Conservation (phyloP, 2,113 vertebrate genomes). For the Thunnus thynnus region DNA sequence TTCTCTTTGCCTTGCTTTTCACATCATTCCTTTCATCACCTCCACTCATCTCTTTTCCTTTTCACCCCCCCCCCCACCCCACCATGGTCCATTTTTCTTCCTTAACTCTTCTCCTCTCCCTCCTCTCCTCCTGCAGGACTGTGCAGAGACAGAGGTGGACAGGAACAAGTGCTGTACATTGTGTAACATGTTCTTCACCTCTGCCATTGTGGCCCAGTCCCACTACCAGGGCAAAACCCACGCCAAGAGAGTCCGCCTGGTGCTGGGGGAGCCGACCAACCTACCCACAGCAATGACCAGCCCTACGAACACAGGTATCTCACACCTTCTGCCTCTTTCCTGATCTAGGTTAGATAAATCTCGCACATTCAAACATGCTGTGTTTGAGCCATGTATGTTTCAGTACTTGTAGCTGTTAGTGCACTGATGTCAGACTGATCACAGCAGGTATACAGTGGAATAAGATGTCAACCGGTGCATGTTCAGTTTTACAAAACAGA, state of each 20-base stretch:
- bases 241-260: constrained; percentile 88
- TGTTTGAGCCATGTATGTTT: background rate
- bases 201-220: constrained; percentile 89
- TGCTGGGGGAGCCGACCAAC: constrained; percentile 84
- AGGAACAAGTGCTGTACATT: constrained; percentile 90
- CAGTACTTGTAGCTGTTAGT: background rate
- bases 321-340: background rate
- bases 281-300: constrained; percentile 73
- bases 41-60: constrained; percentile 14
- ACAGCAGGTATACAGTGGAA: background rate
- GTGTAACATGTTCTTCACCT: constrained; percentile 92
- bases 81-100: constrained; percentile 24
- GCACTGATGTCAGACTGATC: background rate
- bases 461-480: background rate
- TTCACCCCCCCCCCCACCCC: constrained; percentile 19
- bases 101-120: constrained; percentile 1
- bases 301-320: constrained; percentile 76
- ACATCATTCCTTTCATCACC: constrained; percentile 23
- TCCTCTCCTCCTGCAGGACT: constrained; percentile 78
- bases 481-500: constrained; percentile 1
- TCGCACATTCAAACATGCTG: background rate
- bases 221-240: constrained; percentile 91
- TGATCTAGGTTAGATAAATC: constrained; percentile 12
- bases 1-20: constrained; percentile 13
- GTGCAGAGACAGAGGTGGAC: constrained; percentile 88